A percentile compares a stretch with the other conserved stretches of the same genome.
Evolutionary conservation across 2,888 invertebrate species (phyloP).

Genomic region (Cotesia congregata): DNA sequence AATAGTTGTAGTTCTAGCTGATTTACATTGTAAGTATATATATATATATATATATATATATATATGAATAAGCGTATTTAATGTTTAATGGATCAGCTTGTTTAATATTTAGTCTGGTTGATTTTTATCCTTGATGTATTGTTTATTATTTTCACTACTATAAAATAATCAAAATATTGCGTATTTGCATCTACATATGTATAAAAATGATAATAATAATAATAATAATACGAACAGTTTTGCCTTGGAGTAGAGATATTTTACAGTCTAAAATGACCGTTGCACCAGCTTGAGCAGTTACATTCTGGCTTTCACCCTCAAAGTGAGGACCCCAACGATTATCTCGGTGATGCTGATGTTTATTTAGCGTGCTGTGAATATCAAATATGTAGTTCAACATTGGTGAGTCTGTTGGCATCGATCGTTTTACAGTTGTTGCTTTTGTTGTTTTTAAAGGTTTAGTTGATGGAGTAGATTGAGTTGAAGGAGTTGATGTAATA

Average conservation of each 20-base stretch:
- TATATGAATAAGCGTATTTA: too few relatives aligned
- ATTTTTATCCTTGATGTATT: conserved; percentile 30
- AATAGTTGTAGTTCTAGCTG: conserved; percentile 13
- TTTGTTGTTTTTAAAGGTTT: conserved; percentile 52
- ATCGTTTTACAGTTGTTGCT: conserved; percentile 59
- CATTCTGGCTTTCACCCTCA: conserved; percentile 79
- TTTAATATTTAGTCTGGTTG: conserved; percentile 42
- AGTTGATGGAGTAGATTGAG: conserved; percentile 29
- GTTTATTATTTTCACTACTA: neutral
- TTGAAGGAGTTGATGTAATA: conserved; percentile 35
- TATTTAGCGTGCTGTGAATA: conserved; percentile 78
- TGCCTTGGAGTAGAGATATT: conserved; percentile 81
- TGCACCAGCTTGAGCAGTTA: conserved; percentile 82
- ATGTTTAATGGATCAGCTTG: conserved; percentile 8
- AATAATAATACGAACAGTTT: conserved; percentile 76
- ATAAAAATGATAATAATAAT: too few relatives aligned
- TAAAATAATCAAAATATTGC: too few relatives aligned
- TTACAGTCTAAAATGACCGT: conserved; percentile 82
- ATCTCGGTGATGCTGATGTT: conserved; percentile 78
- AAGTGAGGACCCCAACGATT: conserved; percentile 81
- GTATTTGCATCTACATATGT: too few relatives aligned
- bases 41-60: neutral
- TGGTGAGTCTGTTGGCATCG: conserved; percentile 74
- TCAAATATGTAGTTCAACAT: conserved; percentile 84
- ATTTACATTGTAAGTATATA: neutral